Conservation (phyloP, 30 jellyfish, hydroid and myxozoan genomes). For the Euphysa ruthae region DNA sequence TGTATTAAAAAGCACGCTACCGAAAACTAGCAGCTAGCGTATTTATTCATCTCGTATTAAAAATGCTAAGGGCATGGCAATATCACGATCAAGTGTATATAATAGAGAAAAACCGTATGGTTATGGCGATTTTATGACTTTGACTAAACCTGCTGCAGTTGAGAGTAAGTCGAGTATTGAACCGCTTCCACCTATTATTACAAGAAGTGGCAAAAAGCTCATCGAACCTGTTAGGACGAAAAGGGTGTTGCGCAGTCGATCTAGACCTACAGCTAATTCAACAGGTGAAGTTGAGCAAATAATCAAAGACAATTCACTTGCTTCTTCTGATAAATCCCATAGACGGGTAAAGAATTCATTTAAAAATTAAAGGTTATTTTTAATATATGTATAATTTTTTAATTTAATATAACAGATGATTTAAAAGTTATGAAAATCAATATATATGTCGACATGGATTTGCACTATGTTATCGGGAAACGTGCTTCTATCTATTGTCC, state of each 20-base stretch:
- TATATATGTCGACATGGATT: too few species aligned
- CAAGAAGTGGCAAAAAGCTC: slow-evolving; percentile 39
- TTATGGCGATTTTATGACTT: slow-evolving; percentile 53
- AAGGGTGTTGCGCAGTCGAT: slow-evolving; percentile 2
- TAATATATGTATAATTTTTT: too few species aligned
- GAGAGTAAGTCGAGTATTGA: slow-evolving; percentile 31
- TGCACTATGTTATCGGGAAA: too few species aligned
- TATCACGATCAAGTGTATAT: too few species aligned
- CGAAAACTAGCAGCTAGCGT: slow-evolving; percentile 36
- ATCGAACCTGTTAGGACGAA: slow-evolving; percentile 15
- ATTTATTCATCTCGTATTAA: too few species aligned
- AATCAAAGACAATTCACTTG: slow-evolving; percentile 1
- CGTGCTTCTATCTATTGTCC: too few species aligned
- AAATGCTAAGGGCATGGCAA: too few species aligned
- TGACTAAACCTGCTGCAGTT: slow-evolving; percentile 22
- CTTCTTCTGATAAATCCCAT: slow-evolving; percentile 11
- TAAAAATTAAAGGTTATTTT: too few species aligned
- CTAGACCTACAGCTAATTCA: slow-evolving; percentile 20
- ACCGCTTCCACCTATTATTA: slow-evolving; percentile 85
- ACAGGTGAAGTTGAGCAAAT: slow-evolving; percentile 28
- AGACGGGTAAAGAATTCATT: background rate
- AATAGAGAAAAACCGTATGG: slow-evolving; percentile 60
- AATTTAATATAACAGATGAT: too few species aligned
- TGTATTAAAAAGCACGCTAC: slow-evolving; percentile 32
- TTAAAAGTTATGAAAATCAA: too few species aligned